phyloP scores from a whole-genome alignment of 1,140 invertebrate genomes.

The Oscheius sp. region DNA sequence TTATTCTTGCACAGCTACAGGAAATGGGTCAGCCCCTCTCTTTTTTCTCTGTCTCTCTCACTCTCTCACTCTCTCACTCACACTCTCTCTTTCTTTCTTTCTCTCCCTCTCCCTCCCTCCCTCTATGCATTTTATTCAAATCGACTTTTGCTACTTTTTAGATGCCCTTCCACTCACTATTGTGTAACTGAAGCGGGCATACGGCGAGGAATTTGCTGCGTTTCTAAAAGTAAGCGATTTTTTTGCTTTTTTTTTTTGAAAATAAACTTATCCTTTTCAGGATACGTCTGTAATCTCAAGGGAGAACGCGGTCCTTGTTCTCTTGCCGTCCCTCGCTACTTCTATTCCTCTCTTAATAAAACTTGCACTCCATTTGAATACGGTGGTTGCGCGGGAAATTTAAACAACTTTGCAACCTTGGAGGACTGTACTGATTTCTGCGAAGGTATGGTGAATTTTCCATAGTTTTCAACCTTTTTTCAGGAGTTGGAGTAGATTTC shows the following conservation, averaged over 20 bases:
- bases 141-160: neutral
- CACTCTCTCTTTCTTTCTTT: too few relatives aligned
- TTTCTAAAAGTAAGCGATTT: constrained; percentile 43
- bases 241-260: neutral
- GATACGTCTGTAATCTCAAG: constrained; percentile 49
- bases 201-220: constrained; percentile 46
- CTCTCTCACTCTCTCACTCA: too few relatives aligned
- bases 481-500: constrained; percentile 36
- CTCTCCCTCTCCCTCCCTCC: too few relatives aligned
- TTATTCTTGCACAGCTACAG: constrained; percentile 33
- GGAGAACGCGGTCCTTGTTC: constrained; percentile 42
- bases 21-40: too few relatives aligned
- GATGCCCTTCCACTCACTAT: constrained; percentile 49
- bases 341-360: constrained; percentile 38
- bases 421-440: constrained; percentile 49
- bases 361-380: constrained; percentile 43
- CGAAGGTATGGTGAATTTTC: constrained; percentile 19
- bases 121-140: too few relatives aligned
- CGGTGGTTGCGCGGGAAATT: constrained; percentile 46
- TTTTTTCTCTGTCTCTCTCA: too few relatives aligned
- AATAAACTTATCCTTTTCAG: constrained; percentile 25
- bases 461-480: neutral
- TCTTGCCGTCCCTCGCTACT: constrained; percentile 37
- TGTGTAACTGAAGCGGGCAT: constrained; percentile 41
- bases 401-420: constrained; percentile 49